Percentiles rank a stretch among this genome's conserved stretches.
phyloP scores from a whole-genome alignment of 2,888 invertebrate species.

The Meiosimyza decipiens region DNA sequence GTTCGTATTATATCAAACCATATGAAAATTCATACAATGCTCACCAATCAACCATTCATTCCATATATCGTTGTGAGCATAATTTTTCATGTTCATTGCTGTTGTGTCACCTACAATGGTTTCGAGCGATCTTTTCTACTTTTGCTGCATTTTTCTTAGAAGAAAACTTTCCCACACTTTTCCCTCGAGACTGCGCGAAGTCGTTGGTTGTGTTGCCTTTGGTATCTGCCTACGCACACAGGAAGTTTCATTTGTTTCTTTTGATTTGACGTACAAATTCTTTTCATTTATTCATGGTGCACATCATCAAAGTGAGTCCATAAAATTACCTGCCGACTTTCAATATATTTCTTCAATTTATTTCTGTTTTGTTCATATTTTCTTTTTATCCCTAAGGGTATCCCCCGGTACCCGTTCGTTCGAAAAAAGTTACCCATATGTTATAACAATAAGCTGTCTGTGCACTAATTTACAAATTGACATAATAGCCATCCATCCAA shows the following conservation, averaged over 20 bases:
- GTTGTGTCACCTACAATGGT: neutral
- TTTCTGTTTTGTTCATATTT: no score
- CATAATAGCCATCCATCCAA: no score
- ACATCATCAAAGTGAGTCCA: conserved; percentile 24
- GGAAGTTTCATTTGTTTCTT: conserved; percentile 18
- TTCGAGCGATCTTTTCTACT: neutral
- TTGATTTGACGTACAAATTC: neutral
- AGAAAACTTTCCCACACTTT: conserved; percentile 32
- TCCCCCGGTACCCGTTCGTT: no score
- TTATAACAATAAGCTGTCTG: no score
- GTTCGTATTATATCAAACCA: no score
- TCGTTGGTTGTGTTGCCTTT: neutral
- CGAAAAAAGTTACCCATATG: no score
- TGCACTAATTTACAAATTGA: no score
- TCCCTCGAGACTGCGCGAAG: conserved; percentile 22
- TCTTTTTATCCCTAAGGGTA: no score
- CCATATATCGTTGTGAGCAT: no score
- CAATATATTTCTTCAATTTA: neutral
- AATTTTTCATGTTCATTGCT: no score
- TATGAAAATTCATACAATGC: no score
- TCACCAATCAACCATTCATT: no score
- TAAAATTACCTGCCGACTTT: conserved; percentile 33
- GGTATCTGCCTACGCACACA: conserved; percentile 21
- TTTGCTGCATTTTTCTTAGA: conserved; percentile 17
- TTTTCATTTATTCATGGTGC: conserved; percentile 30